Evolutionary conservation across 2,113 vertebrate species (phyloP), one percentile per base, ranked within the genome.

Genomic region (Oreocharis arfaki): DNA sequence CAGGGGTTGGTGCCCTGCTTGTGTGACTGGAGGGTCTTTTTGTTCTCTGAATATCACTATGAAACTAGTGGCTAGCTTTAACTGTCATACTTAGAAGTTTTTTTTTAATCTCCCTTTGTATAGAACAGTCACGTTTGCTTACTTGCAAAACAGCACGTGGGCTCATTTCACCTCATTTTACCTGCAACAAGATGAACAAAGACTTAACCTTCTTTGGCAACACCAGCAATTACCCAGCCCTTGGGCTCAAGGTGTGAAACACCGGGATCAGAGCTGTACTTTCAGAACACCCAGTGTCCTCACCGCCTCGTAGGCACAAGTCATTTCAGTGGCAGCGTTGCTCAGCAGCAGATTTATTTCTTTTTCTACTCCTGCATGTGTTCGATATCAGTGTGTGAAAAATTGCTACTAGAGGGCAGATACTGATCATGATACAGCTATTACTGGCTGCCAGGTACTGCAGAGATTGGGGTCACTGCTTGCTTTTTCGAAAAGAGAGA

Each of bases 251-350:
- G 71, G 37, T 67, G 39, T 1, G 2, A 41, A 92, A 65, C 16
- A 16, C 12, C 22, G 49, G 33, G 20, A 88, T 52, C 11, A 50
- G 68, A 80, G 47, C 49, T 69, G 75, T 1, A 5, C 13, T 56
- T 85, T 85, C 32, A 44, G 69, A 76, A 52, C 28, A 77, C 22
- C 24, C 14, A 73, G 75, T 32, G 41, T 53, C 67, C 44, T 95
- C 41, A 33, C n/a, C 0, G 0, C 30, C 67, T 60, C 0, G 0
- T 10, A 68, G 80, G 6, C 10, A 65, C 4, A 4, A 92, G 50
- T 20, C 64, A 67, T 44, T 91, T 81, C 80, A 88, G 37, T 14
- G 11, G 50, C 47, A 90, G 46, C 0, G 0, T 7, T 87, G 47
- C 77, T 93, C 80, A 92, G 91, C 53, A 79, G 57, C 57, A 79